Base-by-base conservation (phyloP, 2,888 invertebrate genomes). In the Conomelus anceps region DNA sequence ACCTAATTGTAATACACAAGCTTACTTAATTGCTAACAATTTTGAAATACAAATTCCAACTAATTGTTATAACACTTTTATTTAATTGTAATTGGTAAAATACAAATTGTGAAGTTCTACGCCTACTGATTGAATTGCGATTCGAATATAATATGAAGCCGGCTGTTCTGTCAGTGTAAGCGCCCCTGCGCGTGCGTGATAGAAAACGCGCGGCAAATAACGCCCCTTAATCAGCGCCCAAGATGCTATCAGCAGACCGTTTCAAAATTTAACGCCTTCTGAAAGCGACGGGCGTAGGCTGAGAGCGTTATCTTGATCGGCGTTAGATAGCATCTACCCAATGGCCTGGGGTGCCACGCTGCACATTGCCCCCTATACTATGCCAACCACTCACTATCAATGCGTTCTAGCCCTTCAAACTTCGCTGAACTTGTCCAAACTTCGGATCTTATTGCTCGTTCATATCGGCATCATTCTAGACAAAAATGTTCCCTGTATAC, bases 241-340 rank as follows among this genome's bases (percentile, higher is more conserved):
- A 63, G 63, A 63, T 63, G 20, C 63, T 63, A 63, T 63, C 63
- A n/a, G n/a, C 63, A 7, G 63, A 63, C 63, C 63, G n/a, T 63
- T 86, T 90, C 88, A 89, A 90, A 90, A 90, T 88, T 89, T 89
- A 89, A 90, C 90, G 90, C 90, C 90, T 90, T 89, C 90, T 88
- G 89, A 90, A 86, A 26, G 29, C 22, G 85, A n/a, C n/a, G 41
- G 41, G 17, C 41, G 41, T 41, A 17, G 41, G 41, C 41, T 41
- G 41, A n/a, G 63, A 13, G 63, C 63, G n/a, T 63, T 63, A 63
- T 63, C 63, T 63, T 63, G 63, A 63, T 63, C 63, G n/a, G 34
- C 34, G 34, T 9, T 17, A 4, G 63, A 63, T 63, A 63, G 63
- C 63, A 63, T 63, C 63, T 1, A n/a, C n/a, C n/a, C n/a, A n/a